Evolutionary conservation across 2,888 invertebrate species (phyloP).

Genomic region (Caenorhabditis sinica): DNA sequence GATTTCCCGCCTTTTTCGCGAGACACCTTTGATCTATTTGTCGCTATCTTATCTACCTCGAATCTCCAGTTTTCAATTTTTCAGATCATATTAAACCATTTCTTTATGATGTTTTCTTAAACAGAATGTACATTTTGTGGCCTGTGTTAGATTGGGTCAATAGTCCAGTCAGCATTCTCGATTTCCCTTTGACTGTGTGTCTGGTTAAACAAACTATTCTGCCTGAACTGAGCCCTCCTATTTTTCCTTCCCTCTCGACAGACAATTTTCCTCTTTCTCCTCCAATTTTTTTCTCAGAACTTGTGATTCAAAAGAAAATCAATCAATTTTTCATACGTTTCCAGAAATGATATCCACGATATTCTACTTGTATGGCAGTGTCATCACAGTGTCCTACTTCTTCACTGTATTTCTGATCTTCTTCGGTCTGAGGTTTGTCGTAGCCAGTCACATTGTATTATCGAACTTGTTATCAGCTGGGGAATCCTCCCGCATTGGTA

Average conservation of each 20-base stretch:
- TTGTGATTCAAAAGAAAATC: constrained; percentile 1
- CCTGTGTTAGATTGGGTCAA: constrained; percentile 40
- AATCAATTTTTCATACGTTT: not conserved
- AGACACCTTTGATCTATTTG: constrained; percentile 1
- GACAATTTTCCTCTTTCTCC: constrained; percentile 14
- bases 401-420: constrained; percentile 68
- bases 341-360: constrained; percentile 24
- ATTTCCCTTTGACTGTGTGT: constrained; percentile 48
- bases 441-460: not conserved
- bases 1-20: constrained; percentile 8
- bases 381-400: constrained; percentile 48
- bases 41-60: not conserved
- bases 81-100: not conserved
- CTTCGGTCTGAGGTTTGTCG: constrained; percentile 59
- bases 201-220: constrained; percentile 59
- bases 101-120: not conserved
- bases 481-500: constrained; percentile 73
- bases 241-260: constrained; percentile 6
- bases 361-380: constrained; percentile 45
- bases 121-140: constrained; percentile 10
- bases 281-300: constrained; percentile 1
- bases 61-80: not conserved
- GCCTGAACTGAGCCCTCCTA: constrained; percentile 4
- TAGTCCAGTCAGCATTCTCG: constrained; percentile 48
- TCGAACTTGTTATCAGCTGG: constrained; percentile 66